phyloP scores from a whole-genome alignment of 2,113 vertebrate species.

The Perccottus glenii region DNA sequence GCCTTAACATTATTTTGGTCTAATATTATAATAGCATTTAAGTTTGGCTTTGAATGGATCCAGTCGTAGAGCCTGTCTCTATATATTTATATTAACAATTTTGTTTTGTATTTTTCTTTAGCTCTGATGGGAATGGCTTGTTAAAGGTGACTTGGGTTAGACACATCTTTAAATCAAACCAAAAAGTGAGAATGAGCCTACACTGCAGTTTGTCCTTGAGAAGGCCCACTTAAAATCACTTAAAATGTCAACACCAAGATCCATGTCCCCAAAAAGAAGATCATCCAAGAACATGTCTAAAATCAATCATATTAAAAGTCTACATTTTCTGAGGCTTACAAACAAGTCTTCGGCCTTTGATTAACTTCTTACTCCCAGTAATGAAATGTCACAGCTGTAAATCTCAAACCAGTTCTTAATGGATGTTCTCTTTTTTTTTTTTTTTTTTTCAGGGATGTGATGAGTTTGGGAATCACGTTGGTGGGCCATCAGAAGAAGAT shows the following conservation, averaged over 20 bases:
- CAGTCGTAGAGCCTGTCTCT: too few relatives aligned
- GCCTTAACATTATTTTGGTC: too few relatives aligned
- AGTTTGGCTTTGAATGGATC: too few relatives aligned
- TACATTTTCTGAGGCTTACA: constrained; percentile 36
- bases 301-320: constrained; percentile 11
- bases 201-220: constrained; percentile 3
- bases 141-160: too few relatives aligned
- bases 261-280: constrained; percentile 8
- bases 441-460: constrained; percentile 91
- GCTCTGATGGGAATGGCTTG: too few relatives aligned
- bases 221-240: background rate
- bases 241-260: constrained; percentile 15
- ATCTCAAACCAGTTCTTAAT: constrained; percentile 5
- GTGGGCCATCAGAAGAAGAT: constrained; percentile 99
- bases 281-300: constrained; percentile 6
- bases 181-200: constrained; percentile 1
- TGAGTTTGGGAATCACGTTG: constrained; percentile 97
- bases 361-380: constrained; percentile 40
- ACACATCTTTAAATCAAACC: background rate
- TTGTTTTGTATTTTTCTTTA: too few relatives aligned
- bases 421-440: constrained; percentile 44
- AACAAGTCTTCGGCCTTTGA: constrained; percentile 27
- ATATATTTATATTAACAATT: too few relatives aligned
- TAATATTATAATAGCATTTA: too few relatives aligned
- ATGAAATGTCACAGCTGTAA: constrained; percentile 55